Evolutionary conservation across 2,113 vertebrate species (phyloP).

Genomic region (Sinocyclocheilus grahami): DNA sequence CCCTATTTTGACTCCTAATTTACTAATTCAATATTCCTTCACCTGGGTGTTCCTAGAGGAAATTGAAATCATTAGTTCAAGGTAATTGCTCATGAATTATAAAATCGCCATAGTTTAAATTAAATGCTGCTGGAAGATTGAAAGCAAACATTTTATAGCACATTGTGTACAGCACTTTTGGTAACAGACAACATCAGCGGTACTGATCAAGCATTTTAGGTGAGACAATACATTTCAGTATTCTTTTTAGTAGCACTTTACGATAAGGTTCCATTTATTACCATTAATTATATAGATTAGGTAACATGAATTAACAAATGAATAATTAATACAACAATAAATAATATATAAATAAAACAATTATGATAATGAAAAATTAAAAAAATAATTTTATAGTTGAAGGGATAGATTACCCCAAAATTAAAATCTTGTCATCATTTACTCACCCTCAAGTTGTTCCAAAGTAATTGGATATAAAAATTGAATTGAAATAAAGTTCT

Average conservation of each 20-base stretch:
- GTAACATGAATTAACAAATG: too few relatives aligned
- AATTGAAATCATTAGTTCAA: constrained; percentile 6
- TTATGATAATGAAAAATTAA: too few relatives aligned
- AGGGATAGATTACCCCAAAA: too few relatives aligned
- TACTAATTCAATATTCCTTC: constrained; percentile 7
- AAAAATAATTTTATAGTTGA: too few relatives aligned
- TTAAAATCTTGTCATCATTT: too few relatives aligned
- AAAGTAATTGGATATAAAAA: too few relatives aligned
- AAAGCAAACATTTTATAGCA: background rate
- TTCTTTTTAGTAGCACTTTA: background rate
- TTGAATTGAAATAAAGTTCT: too few relatives aligned
- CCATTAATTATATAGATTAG: background rate
- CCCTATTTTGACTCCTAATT: background rate
- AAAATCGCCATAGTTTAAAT: background rate
- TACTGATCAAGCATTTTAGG: background rate
- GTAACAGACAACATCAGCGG: background rate
- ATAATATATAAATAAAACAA: too few relatives aligned
- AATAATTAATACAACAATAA: too few relatives aligned
- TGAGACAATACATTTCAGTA: background rate
- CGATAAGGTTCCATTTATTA: background rate
- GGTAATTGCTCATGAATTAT: constrained; percentile 16
- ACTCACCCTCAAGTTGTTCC: too few relatives aligned
- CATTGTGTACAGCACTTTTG: background rate
- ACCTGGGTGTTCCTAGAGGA: constrained; percentile 22
- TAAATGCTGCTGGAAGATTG: background rate